phyloP scores from a whole-genome alignment of 2,888 invertebrate species.

The Melanchra persicariae region DNA sequence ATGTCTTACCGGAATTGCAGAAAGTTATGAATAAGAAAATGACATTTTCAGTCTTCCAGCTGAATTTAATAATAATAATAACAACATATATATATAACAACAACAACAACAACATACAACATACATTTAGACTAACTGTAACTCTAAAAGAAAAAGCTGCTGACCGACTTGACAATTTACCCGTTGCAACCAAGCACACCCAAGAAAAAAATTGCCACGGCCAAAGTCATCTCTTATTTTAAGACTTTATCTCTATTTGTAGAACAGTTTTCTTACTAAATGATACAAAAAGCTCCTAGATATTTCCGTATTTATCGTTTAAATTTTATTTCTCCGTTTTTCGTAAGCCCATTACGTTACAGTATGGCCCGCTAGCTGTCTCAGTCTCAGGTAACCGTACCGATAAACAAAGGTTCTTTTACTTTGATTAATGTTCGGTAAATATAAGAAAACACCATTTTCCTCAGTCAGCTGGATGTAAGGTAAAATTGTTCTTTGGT shows the following conservation, averaged over 20 bases:
- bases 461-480: conserved; percentile 59
- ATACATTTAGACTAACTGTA: too few relatives aligned
- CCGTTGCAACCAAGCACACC: too few relatives aligned
- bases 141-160: too few relatives aligned
- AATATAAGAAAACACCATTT: conserved; percentile 58
- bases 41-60: too few relatives aligned
- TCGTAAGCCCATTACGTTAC: conserved; percentile 47
- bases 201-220: too few relatives aligned
- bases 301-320: conserved; percentile 47
- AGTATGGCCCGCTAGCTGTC: conserved; percentile 44
- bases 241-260: background rate
- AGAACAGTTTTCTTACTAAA: conserved; percentile 6
- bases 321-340: conserved; percentile 47
- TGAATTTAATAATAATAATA: too few relatives aligned
- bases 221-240: conserved; percentile 11
- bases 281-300: conserved; percentile 17
- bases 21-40: too few relatives aligned
- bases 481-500: conserved; percentile 48
- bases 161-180: too few relatives aligned
- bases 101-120: too few relatives aligned
- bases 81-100: too few relatives aligned
- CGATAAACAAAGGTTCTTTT: conserved; percentile 61
- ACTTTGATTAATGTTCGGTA: conserved; percentile 63
- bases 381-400: conserved; percentile 59
- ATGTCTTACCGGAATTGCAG: too few relatives aligned